Percentiles rank a stretch among this genome's conserved stretches.
phyloP scores from a whole-genome alignment of 1,140 invertebrate genomes.

The Oppia nitens region DNA sequence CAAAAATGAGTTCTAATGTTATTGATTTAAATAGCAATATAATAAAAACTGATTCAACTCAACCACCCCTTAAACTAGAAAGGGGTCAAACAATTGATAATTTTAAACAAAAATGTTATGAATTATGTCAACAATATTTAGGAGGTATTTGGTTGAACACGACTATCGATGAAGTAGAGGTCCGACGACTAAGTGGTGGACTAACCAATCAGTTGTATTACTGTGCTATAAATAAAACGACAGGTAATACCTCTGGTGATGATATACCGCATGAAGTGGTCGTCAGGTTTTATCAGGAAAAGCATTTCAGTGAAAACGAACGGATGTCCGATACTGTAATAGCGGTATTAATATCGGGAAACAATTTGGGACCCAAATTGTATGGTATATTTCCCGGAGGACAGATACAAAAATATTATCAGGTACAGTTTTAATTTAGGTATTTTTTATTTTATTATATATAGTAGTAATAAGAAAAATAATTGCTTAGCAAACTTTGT shows the following conservation, averaged over 20 bases:
- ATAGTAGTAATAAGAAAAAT: too few relatives aligned
- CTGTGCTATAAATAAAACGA: background rate
- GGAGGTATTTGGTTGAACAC: background rate
- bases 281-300: background rate
- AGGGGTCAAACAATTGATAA: background rate
- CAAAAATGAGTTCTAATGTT: too few relatives aligned
- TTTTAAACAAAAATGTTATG: background rate
- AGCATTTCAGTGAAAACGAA: background rate
- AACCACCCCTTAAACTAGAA: background rate
- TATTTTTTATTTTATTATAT: too few relatives aligned
- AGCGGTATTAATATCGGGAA: background rate
- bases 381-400: constrained; percentile 1
- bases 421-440: background rate
- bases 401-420: background rate
- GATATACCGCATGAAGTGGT: background rate
- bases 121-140: background rate
- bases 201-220: constrained; percentile 4
- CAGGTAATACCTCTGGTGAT: too few relatives aligned
- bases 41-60: background rate
- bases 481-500: too few relatives aligned
- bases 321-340: background rate
- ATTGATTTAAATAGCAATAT: too few relatives aligned
- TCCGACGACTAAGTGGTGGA: background rate
- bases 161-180: background rate
- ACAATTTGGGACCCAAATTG: background rate